A percentile compares a stretch with the other conserved stretches of the same genome.
Evolutionary conservation across 1,140 invertebrate genomes (phyloP).

Genomic region (Hydropsyche tenuis): DNA sequence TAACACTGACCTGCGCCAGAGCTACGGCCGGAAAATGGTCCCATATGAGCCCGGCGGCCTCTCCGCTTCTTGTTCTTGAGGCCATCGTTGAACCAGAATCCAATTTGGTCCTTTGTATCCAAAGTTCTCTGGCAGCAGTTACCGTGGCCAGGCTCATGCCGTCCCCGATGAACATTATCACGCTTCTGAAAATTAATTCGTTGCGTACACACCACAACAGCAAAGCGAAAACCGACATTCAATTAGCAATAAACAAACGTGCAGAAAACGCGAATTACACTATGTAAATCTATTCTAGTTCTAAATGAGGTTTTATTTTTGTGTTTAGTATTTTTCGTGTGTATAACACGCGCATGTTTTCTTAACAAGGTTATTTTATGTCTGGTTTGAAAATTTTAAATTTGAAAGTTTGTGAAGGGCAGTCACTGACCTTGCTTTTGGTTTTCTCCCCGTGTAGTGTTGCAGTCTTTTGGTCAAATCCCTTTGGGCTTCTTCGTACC

Average conservation of each 20-base stretch:
- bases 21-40: slow-evolving; percentile 28
- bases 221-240: too few species aligned
- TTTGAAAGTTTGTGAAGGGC: too few species aligned
- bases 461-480: slow-evolving; percentile 37
- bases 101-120: slow-evolving; percentile 29
- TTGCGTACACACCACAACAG: slow-evolving; percentile 16
- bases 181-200: slow-evolving; percentile 27
- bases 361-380: too few species aligned
- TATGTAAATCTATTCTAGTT: background rate
- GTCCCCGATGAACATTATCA: slow-evolving; percentile 30
- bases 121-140: slow-evolving; percentile 26
- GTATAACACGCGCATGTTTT: too few species aligned
- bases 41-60: slow-evolving; percentile 27
- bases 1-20: slow-evolving; percentile 9
- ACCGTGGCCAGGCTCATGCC: slow-evolving; percentile 27
- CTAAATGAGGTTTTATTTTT: too few species aligned
- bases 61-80: slow-evolving; percentile 30
- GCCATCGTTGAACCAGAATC: slow-evolving; percentile 14
- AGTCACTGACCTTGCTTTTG: slow-evolving; percentile 34
- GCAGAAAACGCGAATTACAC: background rate
- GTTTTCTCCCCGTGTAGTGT: slow-evolving; percentile 34
- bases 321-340: too few species aligned
- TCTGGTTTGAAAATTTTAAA: too few species aligned
- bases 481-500: slow-evolving; percentile 42
- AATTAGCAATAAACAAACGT: too few species aligned